Evolutionary conservation across 2,797 vertebrate species (phyloP).

Genomic region (Tokudaia tokunoshimensis): DNA sequence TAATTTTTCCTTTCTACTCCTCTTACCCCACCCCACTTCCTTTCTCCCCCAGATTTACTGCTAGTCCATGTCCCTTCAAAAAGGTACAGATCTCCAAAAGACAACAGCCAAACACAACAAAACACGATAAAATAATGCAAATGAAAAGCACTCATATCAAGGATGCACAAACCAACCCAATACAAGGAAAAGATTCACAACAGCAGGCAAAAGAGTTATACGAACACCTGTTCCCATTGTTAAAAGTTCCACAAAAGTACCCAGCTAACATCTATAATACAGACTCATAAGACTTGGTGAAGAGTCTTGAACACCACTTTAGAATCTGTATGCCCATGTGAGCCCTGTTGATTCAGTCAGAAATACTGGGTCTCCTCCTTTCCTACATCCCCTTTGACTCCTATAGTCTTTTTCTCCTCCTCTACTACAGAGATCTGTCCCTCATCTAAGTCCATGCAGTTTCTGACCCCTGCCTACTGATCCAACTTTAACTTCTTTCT

Average conservation of each 20-base stretch:
- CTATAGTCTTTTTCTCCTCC: too few relatives aligned
- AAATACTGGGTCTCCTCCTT: neutral
- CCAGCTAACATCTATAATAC: neutral
- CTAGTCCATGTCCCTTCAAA: neutral
- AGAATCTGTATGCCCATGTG: neutral
- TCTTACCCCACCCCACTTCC: rapidly evolving
- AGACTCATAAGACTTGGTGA: neutral
- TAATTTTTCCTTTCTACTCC: too few relatives aligned
- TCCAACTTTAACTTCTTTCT: neutral
- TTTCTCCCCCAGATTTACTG: neutral
- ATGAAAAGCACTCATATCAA: neutral
- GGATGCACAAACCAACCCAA: neutral
- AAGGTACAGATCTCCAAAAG: neutral
- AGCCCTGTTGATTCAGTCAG: neutral
- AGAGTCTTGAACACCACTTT: neutral
- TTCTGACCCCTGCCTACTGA: neutral
- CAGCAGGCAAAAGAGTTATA: neutral
- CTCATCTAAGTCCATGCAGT: neutral
- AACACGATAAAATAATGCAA: neutral
- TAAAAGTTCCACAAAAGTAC: neutral
- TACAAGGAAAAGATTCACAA: neutral
- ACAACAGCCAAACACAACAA: neutral
- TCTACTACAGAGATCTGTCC: neutral
- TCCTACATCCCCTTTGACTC: neutral
- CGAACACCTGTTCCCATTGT: neutral